A percentile compares a stretch with the other conserved stretches of the same genome.
These are phyloP conservation scores for Craterocephalus amniculus DNA, from an alignment of 2,797 vertebrate species.

Conservation along the genomic window DNA sequence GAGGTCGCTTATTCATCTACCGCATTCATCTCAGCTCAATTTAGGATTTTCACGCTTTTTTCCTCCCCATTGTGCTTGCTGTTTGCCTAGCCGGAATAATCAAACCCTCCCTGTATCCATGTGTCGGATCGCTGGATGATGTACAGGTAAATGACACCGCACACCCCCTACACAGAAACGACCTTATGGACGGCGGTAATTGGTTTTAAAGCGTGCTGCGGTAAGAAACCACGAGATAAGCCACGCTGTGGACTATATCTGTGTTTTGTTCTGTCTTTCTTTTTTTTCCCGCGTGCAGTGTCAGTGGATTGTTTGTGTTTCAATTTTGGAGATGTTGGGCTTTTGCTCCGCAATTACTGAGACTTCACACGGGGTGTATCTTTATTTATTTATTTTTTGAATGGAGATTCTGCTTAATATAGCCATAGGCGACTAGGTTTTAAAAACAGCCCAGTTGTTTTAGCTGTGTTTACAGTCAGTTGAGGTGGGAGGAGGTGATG, in stretches of 20 bases:
- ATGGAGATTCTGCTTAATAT: slow-evolving; percentile 19
- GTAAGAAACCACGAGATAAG: slow-evolving; percentile 38
- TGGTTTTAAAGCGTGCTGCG: slow-evolving; percentile 43
- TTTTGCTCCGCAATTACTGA: slow-evolving; percentile 54
- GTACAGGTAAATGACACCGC: slow-evolving; percentile 79
- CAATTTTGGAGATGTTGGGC: slow-evolving; percentile 23
- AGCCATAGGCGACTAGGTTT: slow-evolving; percentile 4
- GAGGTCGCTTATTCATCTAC: slow-evolving; percentile 70
- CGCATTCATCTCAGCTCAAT: slow-evolving; percentile 72
- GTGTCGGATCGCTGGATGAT: slow-evolving; percentile 78
- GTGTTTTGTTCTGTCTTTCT: neutral
- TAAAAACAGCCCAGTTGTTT: slow-evolving; percentile 1
- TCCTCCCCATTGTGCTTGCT: slow-evolving; percentile 12
- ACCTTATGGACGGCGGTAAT: slow-evolving; percentile 57
- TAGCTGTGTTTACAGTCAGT: slow-evolving; percentile 49
- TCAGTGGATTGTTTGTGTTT: slow-evolving; percentile 62
- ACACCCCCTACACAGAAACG: slow-evolving; percentile 67
- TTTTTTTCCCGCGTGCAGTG: slow-evolving; percentile 50
- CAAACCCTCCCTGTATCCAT: slow-evolving; percentile 61
- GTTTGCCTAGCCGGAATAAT: slow-evolving; percentile 70
- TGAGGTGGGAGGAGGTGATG: slow-evolving; percentile 56
- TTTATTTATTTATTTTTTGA: neutral
- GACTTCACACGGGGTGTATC: slow-evolving; percentile 54
- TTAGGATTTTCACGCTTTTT: slow-evolving; percentile 32
- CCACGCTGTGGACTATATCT: slow-evolving; percentile 2